Percentiles rank a stretch among this genome's conserved stretches.
Evolutionary conservation across 35 echinoderm and acorn worm genomes (phyloP).

Genomic region (Stichopus chloronotus): DNA sequence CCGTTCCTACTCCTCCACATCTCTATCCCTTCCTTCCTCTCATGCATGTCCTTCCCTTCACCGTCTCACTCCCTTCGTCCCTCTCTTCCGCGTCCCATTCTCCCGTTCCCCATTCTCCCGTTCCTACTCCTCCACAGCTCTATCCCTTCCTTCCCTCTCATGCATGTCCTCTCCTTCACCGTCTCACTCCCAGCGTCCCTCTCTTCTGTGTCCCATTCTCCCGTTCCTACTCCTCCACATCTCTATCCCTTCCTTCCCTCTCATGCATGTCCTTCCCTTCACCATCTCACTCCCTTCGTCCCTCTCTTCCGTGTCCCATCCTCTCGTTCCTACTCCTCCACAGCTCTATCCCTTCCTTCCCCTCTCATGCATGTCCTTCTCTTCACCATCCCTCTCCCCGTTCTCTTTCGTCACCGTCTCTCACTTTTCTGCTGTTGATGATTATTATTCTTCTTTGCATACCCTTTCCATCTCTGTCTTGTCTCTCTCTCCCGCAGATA

Average conservation of each 20-base stretch:
- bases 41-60: neutral
- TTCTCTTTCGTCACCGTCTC: neutral
- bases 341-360: neutral
- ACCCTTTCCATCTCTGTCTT: neutral
- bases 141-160: neutral
- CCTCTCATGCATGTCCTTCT: neutral
- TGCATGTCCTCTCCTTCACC: neutral
- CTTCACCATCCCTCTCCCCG: neutral
- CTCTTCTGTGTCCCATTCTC: too few relatives aligned
- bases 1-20: neutral
- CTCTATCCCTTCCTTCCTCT: neutral
- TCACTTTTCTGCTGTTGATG: neutral
- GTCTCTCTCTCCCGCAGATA: neutral
- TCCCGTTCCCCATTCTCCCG: neutral
- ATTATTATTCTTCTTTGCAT: too few relatives aligned
- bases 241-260: too few relatives aligned
- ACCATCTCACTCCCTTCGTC: too few relatives aligned
- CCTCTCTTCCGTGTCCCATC: neutral
- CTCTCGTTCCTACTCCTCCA: neutral
- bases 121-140: neutral
- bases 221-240: too few relatives aligned
- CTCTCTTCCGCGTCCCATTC: too few relatives aligned
- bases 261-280: too few relatives aligned
- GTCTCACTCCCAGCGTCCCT: too few relatives aligned
- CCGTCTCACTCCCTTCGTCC: neutral